Percentiles rank a stretch among this genome's conserved stretches.
Evolutionary conservation across 1,140 invertebrate genomes (phyloP).

Genomic region (Rhyzopertha dominica): DNA sequence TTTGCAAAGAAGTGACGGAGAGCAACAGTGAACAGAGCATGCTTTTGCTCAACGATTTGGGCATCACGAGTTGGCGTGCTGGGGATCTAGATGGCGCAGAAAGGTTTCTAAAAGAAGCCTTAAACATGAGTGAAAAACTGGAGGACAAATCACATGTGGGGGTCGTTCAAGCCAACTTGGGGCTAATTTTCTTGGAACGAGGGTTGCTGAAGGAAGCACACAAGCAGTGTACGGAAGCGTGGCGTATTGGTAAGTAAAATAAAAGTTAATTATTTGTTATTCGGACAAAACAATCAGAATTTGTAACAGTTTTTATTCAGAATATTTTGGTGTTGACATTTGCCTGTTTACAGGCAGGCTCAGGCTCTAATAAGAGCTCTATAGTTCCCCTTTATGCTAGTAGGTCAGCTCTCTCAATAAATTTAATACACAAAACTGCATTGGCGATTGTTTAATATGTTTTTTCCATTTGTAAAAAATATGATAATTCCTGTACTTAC

Average conservation of each 20-base stretch:
- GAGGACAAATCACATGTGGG: conserved; percentile 64
- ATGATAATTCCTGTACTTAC: conserved; percentile 27
- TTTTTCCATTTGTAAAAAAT: too few species aligned
- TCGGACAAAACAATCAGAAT: conserved; percentile 60
- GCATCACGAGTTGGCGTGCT: conserved; percentile 62
- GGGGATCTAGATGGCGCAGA: conserved; percentile 66
- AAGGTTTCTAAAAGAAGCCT: conserved; percentile 64
- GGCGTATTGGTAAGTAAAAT: conserved; percentile 54
- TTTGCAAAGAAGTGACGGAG: conserved; percentile 60
- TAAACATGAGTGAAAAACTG: conserved; percentile 59
- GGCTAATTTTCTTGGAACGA: conserved; percentile 70
- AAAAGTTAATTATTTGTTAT: conserved; percentile 56
- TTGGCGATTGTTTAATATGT: too few species aligned
- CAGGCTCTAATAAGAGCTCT: too few species aligned
- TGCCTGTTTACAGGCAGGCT: too few species aligned
- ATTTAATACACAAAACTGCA: too few species aligned
- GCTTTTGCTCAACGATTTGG: conserved; percentile 80
- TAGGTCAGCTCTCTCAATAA: too few species aligned
- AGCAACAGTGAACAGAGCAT: conserved; percentile 66
- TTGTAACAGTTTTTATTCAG: conserved; percentile 17
- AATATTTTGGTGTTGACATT: background rate
- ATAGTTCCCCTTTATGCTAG: too few species aligned
- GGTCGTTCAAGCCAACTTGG: conserved; percentile 76
- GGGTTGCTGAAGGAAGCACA: conserved; percentile 65
- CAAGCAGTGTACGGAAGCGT: conserved; percentile 64